Evolutionary conservation across 2,888 invertebrate genomes (phyloP).

Genomic region (Leucophora obtusa): DNA sequence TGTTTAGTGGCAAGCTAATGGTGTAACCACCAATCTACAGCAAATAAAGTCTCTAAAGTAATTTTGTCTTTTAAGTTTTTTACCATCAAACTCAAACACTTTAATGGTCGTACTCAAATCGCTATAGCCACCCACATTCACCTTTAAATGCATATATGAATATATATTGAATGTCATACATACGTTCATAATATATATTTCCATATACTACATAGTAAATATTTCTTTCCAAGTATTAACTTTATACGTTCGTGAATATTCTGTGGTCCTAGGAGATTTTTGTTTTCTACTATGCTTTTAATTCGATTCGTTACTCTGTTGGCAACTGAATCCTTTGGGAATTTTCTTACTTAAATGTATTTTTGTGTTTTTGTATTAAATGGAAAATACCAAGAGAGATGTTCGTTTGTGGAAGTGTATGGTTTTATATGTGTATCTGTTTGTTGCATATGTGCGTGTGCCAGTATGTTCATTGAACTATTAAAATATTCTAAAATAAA

Average conservation of each 20-base stretch:
- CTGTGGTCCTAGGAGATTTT: constrained; percentile 67
- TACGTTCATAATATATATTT: not conserved
- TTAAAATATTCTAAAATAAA: constrained; percentile 57
- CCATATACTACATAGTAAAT: not conserved
- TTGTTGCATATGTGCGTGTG: constrained; percentile 4
- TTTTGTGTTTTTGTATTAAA: constrained; percentile 55
- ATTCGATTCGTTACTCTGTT: constrained; percentile 77
- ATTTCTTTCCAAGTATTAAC: constrained; percentile 45
- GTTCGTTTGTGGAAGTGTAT: constrained; percentile 15
- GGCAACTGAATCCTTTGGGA: constrained; percentile 71
- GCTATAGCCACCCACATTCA: not conserved
- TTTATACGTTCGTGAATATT: constrained; percentile 36
- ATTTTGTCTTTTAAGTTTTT: constrained; percentile 66
- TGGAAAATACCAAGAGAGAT: constrained; percentile 49
- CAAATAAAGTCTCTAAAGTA: constrained; percentile 59
- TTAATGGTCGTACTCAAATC: no score
- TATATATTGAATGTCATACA: constrained; percentile 49
- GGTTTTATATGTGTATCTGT: not conserved
- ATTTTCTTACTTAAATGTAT: constrained; percentile 66
- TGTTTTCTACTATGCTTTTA: constrained; percentile 72
- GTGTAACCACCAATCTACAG: constrained; percentile 41
- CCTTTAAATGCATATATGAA: not conserved
- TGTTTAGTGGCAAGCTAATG: constrained; percentile 10
- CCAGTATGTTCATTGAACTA: constrained; percentile 59
- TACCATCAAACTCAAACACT: not conserved